These are phyloP conservation scores for Cheilosia grossa DNA, from an alignment of 2,888 invertebrate species.

Conservation along the genomic window DNA sequence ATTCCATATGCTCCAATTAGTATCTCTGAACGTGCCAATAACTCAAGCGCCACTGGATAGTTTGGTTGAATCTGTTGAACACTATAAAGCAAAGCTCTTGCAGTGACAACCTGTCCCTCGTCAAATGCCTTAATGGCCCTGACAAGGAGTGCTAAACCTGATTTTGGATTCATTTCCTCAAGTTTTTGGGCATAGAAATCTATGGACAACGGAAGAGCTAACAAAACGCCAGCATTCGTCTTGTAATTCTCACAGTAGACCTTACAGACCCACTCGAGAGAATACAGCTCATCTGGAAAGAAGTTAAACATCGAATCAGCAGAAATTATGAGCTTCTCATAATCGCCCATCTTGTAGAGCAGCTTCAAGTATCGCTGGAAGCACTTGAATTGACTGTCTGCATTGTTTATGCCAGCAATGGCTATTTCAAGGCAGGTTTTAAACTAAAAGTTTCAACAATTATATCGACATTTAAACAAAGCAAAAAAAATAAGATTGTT, in stretches of 20 bases:
- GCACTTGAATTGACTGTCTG: slow-evolving; percentile 73
- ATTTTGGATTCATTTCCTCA: slow-evolving; percentile 85
- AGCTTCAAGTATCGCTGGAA: slow-evolving; percentile 81
- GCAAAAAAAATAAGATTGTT: slow-evolving; percentile 1
- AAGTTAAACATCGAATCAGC: slow-evolving; percentile 84
- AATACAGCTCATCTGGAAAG: slow-evolving; percentile 84
- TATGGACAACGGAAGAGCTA: slow-evolving; percentile 79
- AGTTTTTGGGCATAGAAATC: slow-evolving; percentile 84
- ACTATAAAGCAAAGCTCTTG: slow-evolving; percentile 84
- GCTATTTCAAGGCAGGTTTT: slow-evolving; percentile 78
- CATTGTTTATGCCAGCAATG: slow-evolving; percentile 64
- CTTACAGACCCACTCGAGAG: slow-evolving; percentile 87
- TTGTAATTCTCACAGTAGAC: slow-evolving; percentile 84
- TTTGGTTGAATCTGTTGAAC: slow-evolving; percentile 82
- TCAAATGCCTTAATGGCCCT: slow-evolving; percentile 85
- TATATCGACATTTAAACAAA: background rate
- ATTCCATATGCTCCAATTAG: slow-evolving; percentile 84
- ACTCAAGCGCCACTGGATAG: slow-evolving; percentile 83
- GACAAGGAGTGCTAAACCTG: slow-evolving; percentile 86
- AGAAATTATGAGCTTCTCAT: slow-evolving; percentile 82
- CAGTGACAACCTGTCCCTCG: slow-evolving; percentile 84
- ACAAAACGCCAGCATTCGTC: slow-evolving; percentile 49
- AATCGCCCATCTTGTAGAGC: slow-evolving; percentile 82
- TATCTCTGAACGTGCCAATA: slow-evolving; percentile 84
- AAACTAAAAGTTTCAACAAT: slow-evolving; percentile 75